Conservation (phyloP, 2,888 invertebrate species). For the Phanerotoma sp. region DNA sequence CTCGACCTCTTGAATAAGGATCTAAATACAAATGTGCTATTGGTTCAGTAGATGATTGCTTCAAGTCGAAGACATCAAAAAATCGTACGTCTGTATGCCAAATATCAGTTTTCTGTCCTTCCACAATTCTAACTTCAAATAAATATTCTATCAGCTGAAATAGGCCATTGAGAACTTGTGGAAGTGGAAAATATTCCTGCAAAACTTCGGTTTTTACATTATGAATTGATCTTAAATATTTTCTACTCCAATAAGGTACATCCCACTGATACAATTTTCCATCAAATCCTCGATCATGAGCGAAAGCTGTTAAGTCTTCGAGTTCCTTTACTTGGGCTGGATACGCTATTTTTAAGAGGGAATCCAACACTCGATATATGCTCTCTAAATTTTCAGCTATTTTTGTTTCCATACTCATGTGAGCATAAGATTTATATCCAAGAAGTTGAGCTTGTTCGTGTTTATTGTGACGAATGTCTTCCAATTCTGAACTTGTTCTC, state of each 20-base stretch:
- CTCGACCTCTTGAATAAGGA: constrained; percentile 70
- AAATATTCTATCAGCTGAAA: constrained; percentile 74
- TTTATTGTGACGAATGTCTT: constrained; percentile 73
- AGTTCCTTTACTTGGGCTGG: constrained; percentile 79
- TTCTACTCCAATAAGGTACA: constrained; percentile 82
- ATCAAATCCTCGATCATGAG: constrained; percentile 68
- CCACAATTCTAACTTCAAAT: constrained; percentile 76
- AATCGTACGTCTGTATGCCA: constrained; percentile 89
- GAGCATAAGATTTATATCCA: constrained; percentile 77
- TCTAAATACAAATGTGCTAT: constrained; percentile 86
- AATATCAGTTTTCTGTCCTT: constrained; percentile 65
- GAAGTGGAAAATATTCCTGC: constrained; percentile 80
- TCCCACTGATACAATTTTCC: constrained; percentile 76
- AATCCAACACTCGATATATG: constrained; percentile 70
- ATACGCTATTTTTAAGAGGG: constrained; percentile 68
- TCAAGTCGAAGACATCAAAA: constrained; percentile 75
- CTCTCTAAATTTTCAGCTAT: constrained; percentile 82
- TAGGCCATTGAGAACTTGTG: constrained; percentile 76
- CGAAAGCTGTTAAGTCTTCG: constrained; percentile 68
- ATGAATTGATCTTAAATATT: constrained; percentile 68
- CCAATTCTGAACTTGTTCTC: constrained; percentile 73
- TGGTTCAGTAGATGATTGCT: constrained; percentile 61
- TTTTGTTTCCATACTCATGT: constrained; percentile 93
- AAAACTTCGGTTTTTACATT: constrained; percentile 72
- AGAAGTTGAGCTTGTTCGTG: constrained; percentile 72